Base-by-base conservation (phyloP, 1,140 invertebrate species). In the Aethina tumida region DNA sequence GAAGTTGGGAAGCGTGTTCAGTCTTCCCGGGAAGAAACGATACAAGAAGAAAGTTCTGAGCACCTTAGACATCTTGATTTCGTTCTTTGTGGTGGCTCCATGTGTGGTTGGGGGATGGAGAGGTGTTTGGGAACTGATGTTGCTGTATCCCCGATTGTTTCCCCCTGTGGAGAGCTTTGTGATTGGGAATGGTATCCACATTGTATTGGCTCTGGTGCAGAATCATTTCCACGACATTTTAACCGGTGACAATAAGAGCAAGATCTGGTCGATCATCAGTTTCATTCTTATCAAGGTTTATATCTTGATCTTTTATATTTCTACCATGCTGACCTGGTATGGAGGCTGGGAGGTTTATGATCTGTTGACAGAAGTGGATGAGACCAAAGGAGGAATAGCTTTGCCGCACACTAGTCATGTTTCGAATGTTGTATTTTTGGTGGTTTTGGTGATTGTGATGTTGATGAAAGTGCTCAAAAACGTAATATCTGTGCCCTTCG, bases 21-120 rank as follows among this genome's bases (percentile, higher is more conserved):
- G 25, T 22, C 12, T 10, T 1, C 19, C 16, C 2, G 18, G 38
- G 13, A 19, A 10, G n/a, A 29, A 12, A 12, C 37, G 26, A 17
- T 24, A 30, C 20, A 25, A 74, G 53, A 66, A 74, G 44, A 60
- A 65, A 3, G 60, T 78, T 5, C 65, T 84, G 14, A 71, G 71
- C 16, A 52, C 76, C 28, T 59, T 82, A 24, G 84, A 88, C 58
- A 68, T 72, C 8, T 50, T 80, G n/a, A 67, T 87, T 43, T 79
- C 81, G 5, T 17, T 32, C 8, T 52, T 63, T 20, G 38, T 82
- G 2, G 65, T 82, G 2, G 66, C 69, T 1, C 77, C 79, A 0
- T 53, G 74, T n/a, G 71, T 75, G 0, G 68, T 84, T 2, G 59
- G 64, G 1, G 70, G 72, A 40, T 84, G 80, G 80, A 57, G 73